A percentile compares a stretch with the other conserved stretches of the same genome.
Evolutionary conservation across 2,797 vertebrate species (phyloP).

Genomic region (Choloepus didactylus): DNA sequence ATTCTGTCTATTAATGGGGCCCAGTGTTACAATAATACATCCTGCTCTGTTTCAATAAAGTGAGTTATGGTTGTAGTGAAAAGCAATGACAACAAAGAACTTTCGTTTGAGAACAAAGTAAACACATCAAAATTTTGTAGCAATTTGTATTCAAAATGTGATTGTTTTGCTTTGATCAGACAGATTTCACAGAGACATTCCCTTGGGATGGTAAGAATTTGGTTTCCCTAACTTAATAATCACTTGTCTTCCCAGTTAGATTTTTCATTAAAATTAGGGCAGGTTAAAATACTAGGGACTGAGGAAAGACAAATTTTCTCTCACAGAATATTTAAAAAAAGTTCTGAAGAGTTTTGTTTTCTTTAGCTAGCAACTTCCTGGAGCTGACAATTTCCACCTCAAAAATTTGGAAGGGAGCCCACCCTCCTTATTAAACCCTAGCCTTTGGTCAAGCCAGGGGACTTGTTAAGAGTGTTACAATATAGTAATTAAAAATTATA

Average conservation of each 20-base stretch:
- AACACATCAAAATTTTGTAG: background rate
- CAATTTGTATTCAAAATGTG: background rate
- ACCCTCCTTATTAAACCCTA: background rate
- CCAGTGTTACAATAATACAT: no score
- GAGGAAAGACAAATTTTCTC: background rate
- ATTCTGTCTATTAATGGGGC: background rate
- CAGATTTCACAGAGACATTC: background rate
- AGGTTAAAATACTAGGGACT: no score
- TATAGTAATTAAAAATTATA: constrained; percentile 58
- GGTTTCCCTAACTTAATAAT: background rate
- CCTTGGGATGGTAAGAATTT: no score
- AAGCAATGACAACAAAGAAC: background rate
- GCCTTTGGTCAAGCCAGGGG: background rate
- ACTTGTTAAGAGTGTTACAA: constrained; percentile 52
- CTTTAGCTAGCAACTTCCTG: background rate
- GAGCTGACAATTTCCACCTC: background rate
- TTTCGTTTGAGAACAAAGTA: background rate
- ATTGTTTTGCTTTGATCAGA: background rate
- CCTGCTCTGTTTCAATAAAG: background rate
- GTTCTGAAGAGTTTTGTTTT: background rate
- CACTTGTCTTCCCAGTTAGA: background rate
- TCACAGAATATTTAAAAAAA: background rate
- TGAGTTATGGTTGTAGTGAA: no score
- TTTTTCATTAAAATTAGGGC: background rate
- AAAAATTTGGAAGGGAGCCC: background rate